phyloP scores from a whole-genome alignment of 2,113 vertebrate genomes.

The Thomomys bottae region DNA sequence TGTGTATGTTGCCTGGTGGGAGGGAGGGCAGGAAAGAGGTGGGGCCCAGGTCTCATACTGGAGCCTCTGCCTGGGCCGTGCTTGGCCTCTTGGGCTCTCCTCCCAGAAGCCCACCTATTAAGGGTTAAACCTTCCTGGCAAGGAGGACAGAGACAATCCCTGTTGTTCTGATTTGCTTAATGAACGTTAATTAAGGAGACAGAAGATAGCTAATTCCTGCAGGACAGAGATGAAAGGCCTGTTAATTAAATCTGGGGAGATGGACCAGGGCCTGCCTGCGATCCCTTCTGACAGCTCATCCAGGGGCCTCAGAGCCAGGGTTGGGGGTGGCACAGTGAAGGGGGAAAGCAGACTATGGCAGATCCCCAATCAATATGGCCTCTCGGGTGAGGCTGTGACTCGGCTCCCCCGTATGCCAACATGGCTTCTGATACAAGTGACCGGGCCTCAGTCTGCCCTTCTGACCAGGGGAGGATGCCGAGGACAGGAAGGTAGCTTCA shows the following conservation, averaged over 20 bases:
- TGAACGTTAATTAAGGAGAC: slow-evolving; percentile 95
- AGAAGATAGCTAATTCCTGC: slow-evolving; percentile 91
- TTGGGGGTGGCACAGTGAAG: slow-evolving; percentile 41
- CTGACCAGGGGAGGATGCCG: background rate
- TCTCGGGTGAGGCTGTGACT: background rate
- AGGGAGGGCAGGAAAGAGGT: background rate
- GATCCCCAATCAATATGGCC: background rate
- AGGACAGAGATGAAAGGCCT: slow-evolving; percentile 90
- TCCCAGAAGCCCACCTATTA: background rate
- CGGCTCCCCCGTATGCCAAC: background rate
- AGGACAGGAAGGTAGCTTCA: background rate
- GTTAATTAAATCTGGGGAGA: slow-evolving; percentile 93
- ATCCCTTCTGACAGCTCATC: slow-evolving; percentile 83
- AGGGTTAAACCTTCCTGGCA: slow-evolving; percentile 83
- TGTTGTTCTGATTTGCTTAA: slow-evolving; percentile 93
- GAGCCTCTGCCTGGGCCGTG: background rate
- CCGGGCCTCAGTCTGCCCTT: background rate
- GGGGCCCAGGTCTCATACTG: no score
- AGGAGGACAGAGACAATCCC: slow-evolving; percentile 56
- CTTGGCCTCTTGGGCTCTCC: background rate
- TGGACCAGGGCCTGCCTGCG: slow-evolving; percentile 73
- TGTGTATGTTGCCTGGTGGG: no score
- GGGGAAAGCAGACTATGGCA: background rate
- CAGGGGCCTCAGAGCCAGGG: background rate
- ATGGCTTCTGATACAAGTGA: background rate